Base-by-base conservation (phyloP, 2,888 invertebrate species). In the Acrobasis consociella region DNA sequence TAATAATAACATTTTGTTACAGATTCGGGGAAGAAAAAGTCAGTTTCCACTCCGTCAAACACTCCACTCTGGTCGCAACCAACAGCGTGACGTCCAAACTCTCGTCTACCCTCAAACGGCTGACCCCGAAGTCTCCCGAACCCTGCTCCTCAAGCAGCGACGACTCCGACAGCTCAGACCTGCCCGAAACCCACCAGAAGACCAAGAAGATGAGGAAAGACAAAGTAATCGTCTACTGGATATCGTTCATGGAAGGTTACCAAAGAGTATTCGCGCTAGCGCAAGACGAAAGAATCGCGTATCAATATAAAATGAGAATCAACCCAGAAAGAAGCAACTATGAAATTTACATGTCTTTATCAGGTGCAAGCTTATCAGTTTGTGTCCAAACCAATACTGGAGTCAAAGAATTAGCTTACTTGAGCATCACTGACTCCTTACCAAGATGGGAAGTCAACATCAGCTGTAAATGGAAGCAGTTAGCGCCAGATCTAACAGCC, bases 401-500 rank as follows among this genome's bases (percentile, higher is more conserved):
- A 58, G 83, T 87, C 0, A 94, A 94, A 69, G 97, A 97, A 81
- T 89, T 97, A 58, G 93, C 96, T 0, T 95, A 96, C 70, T 80
- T 94, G 0, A 95, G 95, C 68, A 72, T 96, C 17, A 92, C 94
- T 0, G 95, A 96, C 73, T 94, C 95, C 0, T 93, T 96, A 0
- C 95, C 97, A 0, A 93, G 95, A 65, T 97, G 97, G 97, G 96
- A 97, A 82, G 95, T 97, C 1, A 95, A 95, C 73, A 95, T 97
- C 0, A 96, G 95, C 16, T 95, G 95, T 71, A 95, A 95, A 76
- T 97, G 97, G 97, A 97, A 96, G 80, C 94, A 95, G 42, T 84
- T 97, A 2, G 95, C 96, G 0, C 89, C 96, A 39, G 97, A 97
- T 74, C 80, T 97, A 22, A 95, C 96, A 5, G 94, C 96, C 0